Evolutionary conservation across 2,113 vertebrate species (phyloP), one percentile per base, ranked within the genome.

Genomic region (Mungos mungo): DNA sequence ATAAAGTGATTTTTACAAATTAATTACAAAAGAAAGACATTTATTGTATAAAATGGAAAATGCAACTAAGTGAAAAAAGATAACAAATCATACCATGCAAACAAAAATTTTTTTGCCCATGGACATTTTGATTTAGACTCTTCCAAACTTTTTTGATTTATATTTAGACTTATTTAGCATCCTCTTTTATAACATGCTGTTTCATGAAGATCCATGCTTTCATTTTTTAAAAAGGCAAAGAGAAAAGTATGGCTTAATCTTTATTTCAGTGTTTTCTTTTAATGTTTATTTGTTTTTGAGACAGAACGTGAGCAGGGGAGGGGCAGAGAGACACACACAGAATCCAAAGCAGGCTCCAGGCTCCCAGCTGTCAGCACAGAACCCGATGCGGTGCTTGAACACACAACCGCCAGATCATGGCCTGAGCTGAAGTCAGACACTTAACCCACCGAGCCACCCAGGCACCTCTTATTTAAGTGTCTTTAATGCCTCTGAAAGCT

Each of bases 1-100:
- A 54, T 89, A 79, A 88, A 93, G n/a, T 94, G n/a, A 93, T 85
- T 65, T 94, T 85, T 41, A 5, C 60, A 84, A 69, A 52, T 79
- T 87, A 72, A 72, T 38, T 63, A 63, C 2, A 33, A 92, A 87
- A 86, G 60, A 60, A 82, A 45, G 50, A 38, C 27, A 90, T 71
- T 89, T 71, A 80, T 86, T 90, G 15, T 81, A 81, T 45, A 86
- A 95, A 86, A 57, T 91, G 45, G 16, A 84, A 86, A 66, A 87
- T 90, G 35, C 45, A 72, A 79, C 35, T 72, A 72, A 80, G 41
- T 80, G 41, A 65, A 79, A 83, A 18, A 81, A 79, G 52, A 57
- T 66, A 88, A 90, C 23, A 88, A 85, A 74, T 35, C 45, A 35
- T 66, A 12, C 27, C n/a, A 41, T 80, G 54, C 27, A 47, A 60